Evolutionary conservation across 2,888 invertebrate species (phyloP), one percentile per base, ranked within the genome.

Genomic region (Drosophila barbarae): DNA sequence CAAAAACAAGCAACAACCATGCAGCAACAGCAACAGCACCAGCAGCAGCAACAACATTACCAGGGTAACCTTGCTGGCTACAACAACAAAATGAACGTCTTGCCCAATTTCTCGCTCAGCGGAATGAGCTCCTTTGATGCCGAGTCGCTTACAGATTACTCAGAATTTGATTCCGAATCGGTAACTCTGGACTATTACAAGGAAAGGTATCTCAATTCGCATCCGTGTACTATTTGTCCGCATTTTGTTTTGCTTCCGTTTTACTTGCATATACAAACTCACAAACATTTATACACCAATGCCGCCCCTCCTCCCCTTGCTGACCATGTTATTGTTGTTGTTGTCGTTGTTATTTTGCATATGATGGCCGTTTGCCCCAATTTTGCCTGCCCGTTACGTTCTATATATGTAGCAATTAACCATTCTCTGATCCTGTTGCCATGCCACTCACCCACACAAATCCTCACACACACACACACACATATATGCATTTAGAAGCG

Each of bases 161-260:
- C 90, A 69, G 91, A 91, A 88, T 91, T 91, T 82, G 91, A 91
- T 88, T 90, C 91, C 36, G 90, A 90, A 80, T 90, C 90, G 60
- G 89, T 91, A 57, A 89, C 90, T 69, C 87, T 90, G 87, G 90
- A 90, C 74, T 91, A 90, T 80, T 89, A 89, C 76, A 89, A 88
- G 75, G 90, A 91, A 87, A 91, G 90, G 91, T 91, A 90, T 77
- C 51, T 21, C 36, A 53, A 36, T 28, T 53, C 46, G 47, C 32
- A 46, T 32, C 34, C 51, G 28, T 15, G 44, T 36, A 18, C 32
- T 21, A 8, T 59, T 36, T 42, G 60, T 72, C 52, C 60, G 57
- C 49, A 67, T 72, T 83, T 83, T 80, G 80, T 80, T 81, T 80
- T 83, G 84, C 63, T 81, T 81, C 70, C 60, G 66, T 77, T 74